Conservation (phyloP, 2,113 vertebrate genomes). For the Bolborhynchus lineola region DNA sequence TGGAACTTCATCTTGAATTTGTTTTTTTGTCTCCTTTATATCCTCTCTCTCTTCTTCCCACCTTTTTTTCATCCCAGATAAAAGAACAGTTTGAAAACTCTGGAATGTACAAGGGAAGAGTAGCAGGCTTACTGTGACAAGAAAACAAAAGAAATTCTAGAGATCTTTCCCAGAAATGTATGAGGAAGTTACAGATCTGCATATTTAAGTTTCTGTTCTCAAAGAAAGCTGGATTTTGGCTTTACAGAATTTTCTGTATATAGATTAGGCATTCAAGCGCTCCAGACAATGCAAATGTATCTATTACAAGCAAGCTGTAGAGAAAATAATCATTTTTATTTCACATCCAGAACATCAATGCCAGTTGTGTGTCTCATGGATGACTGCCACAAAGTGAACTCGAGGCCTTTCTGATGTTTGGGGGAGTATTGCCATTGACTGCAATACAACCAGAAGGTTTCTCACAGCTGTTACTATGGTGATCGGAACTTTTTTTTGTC, state of each 20-base stretch:
- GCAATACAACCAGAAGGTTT: background rate
- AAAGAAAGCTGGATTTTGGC: background rate
- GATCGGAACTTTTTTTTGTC: constrained; percentile 32
- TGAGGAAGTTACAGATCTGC: background rate
- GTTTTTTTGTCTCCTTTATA: background rate
- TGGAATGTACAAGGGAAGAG: background rate
- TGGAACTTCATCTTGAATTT: background rate
- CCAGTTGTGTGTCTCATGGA: background rate
- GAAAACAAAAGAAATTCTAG: background rate
- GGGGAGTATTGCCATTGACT: constrained; percentile 1
- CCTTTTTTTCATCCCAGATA: background rate
- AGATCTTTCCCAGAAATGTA: background rate
- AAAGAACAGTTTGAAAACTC: background rate
- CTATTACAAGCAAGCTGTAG: background rate
- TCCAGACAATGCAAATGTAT: background rate
- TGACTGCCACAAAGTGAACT: constrained; percentile 1
- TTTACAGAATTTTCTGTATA: background rate
- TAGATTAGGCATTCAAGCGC: background rate
- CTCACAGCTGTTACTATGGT: constrained; percentile 9
- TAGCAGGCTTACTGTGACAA: background rate
- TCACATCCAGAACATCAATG: background rate
- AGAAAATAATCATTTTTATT: background rate
- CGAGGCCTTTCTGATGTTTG: background rate
- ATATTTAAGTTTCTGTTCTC: background rate
- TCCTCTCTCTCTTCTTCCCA: background rate